Percentiles rank a stretch among this genome's conserved stretches.
Evolutionary conservation across 2,797 vertebrate species (phyloP).

Genomic region (Fringilla coelebs): DNA sequence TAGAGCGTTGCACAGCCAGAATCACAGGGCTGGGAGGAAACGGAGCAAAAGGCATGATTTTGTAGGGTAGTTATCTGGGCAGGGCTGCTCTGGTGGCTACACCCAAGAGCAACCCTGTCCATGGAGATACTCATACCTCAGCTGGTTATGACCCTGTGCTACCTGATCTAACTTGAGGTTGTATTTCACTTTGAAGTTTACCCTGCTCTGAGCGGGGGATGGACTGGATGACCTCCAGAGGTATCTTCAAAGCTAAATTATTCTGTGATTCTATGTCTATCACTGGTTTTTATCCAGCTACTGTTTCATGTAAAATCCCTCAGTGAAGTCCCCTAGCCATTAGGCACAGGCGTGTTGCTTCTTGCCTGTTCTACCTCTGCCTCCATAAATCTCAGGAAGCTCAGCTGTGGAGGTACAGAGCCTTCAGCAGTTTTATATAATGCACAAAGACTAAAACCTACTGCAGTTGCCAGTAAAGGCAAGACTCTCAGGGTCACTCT

Average conservation of each 20-base stretch:
- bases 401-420: not conserved
- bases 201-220: conserved; percentile 1
- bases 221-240: conserved; percentile 54
- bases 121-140: not conserved
- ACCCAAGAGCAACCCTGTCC: not conserved
- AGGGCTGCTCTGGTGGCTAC: not conserved
- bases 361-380: conserved; percentile 39
- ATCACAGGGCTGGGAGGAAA: not conserved
- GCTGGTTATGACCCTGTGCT: conserved; percentile 22
- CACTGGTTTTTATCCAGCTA: conserved; percentile 58
- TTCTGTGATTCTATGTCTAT: conserved; percentile 35
- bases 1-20: not conserved
- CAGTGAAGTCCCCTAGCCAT: conserved; percentile 22
- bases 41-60: not conserved
- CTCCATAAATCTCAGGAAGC: conserved; percentile 50
- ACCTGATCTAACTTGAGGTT: conserved; percentile 40
- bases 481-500: not conserved
- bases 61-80: not conserved
- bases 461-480: not conserved
- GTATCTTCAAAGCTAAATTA: conserved; percentile 64
- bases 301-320: conserved; percentile 63
- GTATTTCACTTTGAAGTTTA: conserved; percentile 60
- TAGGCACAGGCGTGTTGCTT: conserved; percentile 40
- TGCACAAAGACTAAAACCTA: conserved; percentile 28
- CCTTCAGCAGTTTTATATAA: conserved; percentile 8